phyloP scores from a whole-genome alignment of 2,797 vertebrate genomes.

The Hybognathus amarus region DNA sequence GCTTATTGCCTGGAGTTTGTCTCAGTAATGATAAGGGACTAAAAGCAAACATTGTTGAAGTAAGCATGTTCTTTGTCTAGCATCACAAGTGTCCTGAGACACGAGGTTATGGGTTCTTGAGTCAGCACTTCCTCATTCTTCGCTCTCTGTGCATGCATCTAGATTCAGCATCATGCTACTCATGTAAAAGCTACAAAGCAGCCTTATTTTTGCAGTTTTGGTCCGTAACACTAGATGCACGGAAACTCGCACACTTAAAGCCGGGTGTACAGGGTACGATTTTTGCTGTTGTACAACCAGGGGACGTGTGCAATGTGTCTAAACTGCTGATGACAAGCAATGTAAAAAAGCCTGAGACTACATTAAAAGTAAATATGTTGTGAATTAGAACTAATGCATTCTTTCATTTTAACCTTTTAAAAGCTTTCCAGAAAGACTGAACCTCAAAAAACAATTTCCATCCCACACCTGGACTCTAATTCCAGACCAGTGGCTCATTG shows the following conservation, averaged over 20 bases:
- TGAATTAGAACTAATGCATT: not conserved
- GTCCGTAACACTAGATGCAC: not conserved
- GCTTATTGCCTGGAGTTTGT: constrained; percentile 53
- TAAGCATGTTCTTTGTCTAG: constrained; percentile 42
- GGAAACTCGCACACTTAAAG: not conserved
- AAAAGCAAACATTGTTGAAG: constrained; percentile 29
- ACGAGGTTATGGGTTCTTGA: constrained; percentile 15
- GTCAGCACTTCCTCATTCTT: constrained; percentile 16
- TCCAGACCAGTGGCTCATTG: constrained; percentile 40
- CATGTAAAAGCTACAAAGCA: not conserved
- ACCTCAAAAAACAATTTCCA: constrained; percentile 17
- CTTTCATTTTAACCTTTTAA: not conserved
- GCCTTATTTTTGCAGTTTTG: not conserved
- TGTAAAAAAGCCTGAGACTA: not conserved
- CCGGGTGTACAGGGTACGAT: not conserved
- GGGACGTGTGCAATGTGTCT: not conserved
- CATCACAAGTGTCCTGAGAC: constrained; percentile 24
- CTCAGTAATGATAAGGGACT: constrained; percentile 30
- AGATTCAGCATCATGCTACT: not conserved
- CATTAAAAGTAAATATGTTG: not conserved
- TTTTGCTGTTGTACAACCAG: not conserved
- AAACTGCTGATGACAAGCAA: not conserved
- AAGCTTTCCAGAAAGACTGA: not conserved
- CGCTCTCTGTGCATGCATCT: constrained; percentile 11
- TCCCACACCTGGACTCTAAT: constrained; percentile 41